phyloP scores from a whole-genome alignment of 2,888 invertebrate genomes.

The Leptinotarsa tumamoca region DNA sequence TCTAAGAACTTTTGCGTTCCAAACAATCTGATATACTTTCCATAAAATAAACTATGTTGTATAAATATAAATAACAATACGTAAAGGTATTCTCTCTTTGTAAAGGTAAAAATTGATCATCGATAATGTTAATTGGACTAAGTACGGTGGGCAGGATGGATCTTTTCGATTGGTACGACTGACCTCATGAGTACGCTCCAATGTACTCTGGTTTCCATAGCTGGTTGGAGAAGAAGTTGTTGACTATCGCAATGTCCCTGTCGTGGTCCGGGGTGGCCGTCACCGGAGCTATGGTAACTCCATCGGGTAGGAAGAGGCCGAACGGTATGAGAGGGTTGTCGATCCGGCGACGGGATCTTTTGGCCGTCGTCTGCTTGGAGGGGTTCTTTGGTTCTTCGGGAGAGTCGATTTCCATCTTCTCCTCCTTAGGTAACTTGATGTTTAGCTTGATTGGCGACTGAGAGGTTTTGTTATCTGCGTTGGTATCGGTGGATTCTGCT shows the following conservation, averaged over 20 bases:
- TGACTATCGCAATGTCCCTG: constrained; percentile 68
- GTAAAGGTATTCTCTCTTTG: constrained; percentile 61
- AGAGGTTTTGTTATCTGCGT: constrained; percentile 38
- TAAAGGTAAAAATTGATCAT: constrained; percentile 53
- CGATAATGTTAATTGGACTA: constrained; percentile 53
- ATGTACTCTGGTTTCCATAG: constrained; percentile 71
- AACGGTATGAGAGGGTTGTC: constrained; percentile 66
- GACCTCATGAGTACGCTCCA: constrained; percentile 64
- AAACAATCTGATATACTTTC: constrained; percentile 56
- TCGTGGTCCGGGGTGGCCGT: constrained; percentile 66
- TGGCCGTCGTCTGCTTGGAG: constrained; percentile 43
- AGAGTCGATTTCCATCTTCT: constrained; percentile 40
- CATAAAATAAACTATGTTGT: constrained; percentile 63
- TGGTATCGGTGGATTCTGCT: constrained; percentile 40
- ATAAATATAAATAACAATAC: constrained; percentile 67
- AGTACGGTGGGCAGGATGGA: constrained; percentile 50
- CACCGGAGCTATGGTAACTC: constrained; percentile 67
- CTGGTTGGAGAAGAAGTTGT: constrained; percentile 70
- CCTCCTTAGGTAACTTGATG: constrained; percentile 44
- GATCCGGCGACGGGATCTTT: constrained; percentile 47
- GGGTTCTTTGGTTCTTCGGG: constrained; percentile 37
- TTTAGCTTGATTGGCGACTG: constrained; percentile 49
- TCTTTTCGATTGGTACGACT: constrained; percentile 31
- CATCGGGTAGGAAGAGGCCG: constrained; percentile 66
- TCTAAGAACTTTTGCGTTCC: constrained; percentile 27